Conservation (phyloP, 2,797 vertebrate genomes). For the Leptatherina wallacei region DNA sequence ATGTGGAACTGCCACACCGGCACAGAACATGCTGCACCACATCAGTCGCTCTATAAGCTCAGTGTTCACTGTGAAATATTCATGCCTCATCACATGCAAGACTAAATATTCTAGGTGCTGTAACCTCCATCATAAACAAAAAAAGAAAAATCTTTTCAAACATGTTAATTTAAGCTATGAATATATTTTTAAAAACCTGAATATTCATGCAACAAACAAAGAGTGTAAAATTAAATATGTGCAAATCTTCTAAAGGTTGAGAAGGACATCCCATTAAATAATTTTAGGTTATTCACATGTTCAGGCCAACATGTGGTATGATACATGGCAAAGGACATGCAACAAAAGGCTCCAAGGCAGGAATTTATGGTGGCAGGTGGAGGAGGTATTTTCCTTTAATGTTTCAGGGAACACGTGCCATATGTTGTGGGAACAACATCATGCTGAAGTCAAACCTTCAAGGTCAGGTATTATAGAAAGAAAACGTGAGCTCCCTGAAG, state of each 20-base stretch:
- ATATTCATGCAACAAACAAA: not conserved
- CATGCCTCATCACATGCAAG: not conserved
- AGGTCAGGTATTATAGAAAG: constrained; percentile 13
- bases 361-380: not conserved
- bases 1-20: not conserved
- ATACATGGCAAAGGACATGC: not conserved
- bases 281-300: not conserved
- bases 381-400: not conserved
- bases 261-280: not conserved
- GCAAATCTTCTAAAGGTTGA: not conserved
- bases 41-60: not conserved
- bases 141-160: not conserved
- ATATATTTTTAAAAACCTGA: not conserved
- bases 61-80: not conserved
- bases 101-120: not conserved
- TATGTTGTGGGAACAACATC: constrained; percentile 26
- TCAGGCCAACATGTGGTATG: not conserved
- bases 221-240: not conserved
- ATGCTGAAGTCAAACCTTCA: not conserved
- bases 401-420: constrained; percentile 2
- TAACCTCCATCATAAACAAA: not conserved
- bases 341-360: not conserved
- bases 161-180: not conserved
- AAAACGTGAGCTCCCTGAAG: not conserved
- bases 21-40: not conserved